A percentile compares a stretch with the other conserved stretches of the same genome.
Evolutionary conservation across 2,113 vertebrate genomes (phyloP).

Genomic region (Gallinago media): DNA sequence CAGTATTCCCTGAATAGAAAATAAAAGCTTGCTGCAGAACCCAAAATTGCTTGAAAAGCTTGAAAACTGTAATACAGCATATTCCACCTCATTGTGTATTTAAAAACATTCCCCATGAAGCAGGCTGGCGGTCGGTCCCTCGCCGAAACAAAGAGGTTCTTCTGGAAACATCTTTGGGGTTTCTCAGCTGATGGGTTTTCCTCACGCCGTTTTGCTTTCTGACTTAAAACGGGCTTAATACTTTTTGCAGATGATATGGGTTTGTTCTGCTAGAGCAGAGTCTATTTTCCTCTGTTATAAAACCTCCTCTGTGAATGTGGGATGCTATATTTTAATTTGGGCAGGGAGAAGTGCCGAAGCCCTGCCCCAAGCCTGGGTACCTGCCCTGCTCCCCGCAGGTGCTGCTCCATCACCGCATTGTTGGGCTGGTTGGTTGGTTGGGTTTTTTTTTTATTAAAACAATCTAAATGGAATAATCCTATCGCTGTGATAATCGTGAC

Average conservation of each 20-base stretch:
- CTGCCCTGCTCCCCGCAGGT: neutral
- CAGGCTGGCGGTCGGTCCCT: neutral
- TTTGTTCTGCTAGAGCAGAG: neutral
- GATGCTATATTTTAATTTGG: neutral
- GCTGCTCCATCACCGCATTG: neutral
- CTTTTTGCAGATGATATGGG: neutral
- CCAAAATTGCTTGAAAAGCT: neutral
- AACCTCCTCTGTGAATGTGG: neutral
- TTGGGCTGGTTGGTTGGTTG: too few species aligned
- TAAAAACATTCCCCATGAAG: slow-evolving; percentile 6
- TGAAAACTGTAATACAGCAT: neutral
- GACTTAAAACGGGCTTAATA: neutral
- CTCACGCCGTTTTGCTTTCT: neutral
- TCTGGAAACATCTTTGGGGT: neutral
- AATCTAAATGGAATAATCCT: neutral
- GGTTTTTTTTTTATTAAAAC: neutral
- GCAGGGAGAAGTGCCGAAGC: neutral
- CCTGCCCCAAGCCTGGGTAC: accelerated
- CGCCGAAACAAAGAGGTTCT: neutral
- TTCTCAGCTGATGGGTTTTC: neutral
- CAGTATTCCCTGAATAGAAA: slow-evolving; percentile 35
- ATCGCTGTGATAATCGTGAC: slow-evolving; percentile 47
- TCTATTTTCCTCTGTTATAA: neutral
- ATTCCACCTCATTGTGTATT: neutral
- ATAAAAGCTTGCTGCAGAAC: slow-evolving; percentile 28